These are phyloP conservation scores for Diplodus puntazzo DNA, from an alignment of 2,797 vertebrate species.

Conservation along the genomic window DNA sequence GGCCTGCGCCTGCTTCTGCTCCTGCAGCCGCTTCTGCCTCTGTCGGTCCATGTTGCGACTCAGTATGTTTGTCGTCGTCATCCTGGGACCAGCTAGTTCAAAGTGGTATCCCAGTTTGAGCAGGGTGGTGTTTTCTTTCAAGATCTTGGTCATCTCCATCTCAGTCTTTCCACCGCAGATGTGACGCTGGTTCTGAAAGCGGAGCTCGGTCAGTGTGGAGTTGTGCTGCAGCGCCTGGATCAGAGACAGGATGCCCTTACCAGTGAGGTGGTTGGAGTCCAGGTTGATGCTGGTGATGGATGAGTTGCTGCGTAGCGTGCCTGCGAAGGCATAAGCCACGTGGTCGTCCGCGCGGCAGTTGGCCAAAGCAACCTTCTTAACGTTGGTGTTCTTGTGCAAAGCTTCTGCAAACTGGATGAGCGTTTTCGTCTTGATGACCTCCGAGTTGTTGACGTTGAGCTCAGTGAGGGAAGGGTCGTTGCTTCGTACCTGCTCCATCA, in stretches of 20 bases:
- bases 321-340: constrained; percentile 93
- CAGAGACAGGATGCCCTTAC: constrained; percentile 95
- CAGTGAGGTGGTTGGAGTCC: constrained; percentile 97
- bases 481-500: constrained; percentile 90
- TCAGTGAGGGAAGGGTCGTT: constrained; percentile 90
- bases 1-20: constrained; percentile 93
- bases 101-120: constrained; percentile 98
- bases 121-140: constrained; percentile 95
- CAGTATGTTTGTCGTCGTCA: constrained; percentile 96
- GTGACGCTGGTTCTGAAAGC: constrained; percentile 98
- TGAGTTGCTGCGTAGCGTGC: constrained; percentile 92
- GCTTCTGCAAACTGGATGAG: constrained; percentile 94
- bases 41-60: constrained; percentile 99
- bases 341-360: constrained; percentile 97
- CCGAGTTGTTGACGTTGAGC: constrained; percentile 97
- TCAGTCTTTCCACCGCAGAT: constrained; percentile 98
- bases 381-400: constrained; percentile 90
- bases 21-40: constrained; percentile 93
- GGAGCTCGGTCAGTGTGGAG: constrained; percentile 92
- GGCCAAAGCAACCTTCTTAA: constrained; percentile 93
- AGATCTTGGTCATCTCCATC: constrained; percentile 97
- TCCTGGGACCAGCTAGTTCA: constrained; percentile 95
- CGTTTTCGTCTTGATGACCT: constrained; percentile 94
- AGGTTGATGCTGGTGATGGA: constrained; percentile 94
- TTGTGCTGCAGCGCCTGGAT: constrained; percentile 94